Evolutionary conservation across 2,797 vertebrate genomes (phyloP).

Genomic region (Sparus aurata): DNA sequence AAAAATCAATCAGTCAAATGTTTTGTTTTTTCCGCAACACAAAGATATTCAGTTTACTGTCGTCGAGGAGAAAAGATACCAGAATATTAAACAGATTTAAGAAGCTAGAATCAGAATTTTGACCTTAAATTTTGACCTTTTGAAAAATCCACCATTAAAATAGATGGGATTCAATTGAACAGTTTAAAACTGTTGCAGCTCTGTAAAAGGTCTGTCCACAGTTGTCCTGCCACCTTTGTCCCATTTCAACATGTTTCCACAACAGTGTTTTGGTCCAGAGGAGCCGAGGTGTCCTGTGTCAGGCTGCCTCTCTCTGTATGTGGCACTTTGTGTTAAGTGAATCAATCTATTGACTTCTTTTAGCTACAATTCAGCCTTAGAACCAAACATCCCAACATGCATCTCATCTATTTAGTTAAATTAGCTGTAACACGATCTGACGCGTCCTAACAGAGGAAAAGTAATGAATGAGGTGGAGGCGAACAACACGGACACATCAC

Average conservation of each 20-base stretch:
- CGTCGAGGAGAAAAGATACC: too few species aligned
- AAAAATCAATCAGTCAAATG: too few species aligned
- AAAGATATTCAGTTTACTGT: too few species aligned
- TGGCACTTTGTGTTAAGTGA: background rate
- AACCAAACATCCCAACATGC: background rate
- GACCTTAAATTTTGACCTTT: too few species aligned
- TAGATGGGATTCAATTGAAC: too few species aligned
- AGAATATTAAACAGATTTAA: too few species aligned
- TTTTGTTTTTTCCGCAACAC: too few species aligned
- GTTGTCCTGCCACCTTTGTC: too few species aligned
- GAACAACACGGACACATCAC: background rate
- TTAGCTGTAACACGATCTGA: background rate
- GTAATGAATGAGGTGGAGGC: too few species aligned
- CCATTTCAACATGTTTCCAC: background rate
- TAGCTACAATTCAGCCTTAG: background rate
- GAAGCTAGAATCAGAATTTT: too few species aligned
- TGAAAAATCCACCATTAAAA: too few species aligned
- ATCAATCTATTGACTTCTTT: conserved; percentile 35
- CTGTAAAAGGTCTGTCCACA: background rate
- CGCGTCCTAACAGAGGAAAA: background rate
- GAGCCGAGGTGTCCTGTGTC: background rate
- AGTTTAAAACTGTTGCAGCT: too few species aligned
- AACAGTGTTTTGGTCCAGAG: background rate
- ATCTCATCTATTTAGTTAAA: background rate
- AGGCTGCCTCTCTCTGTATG: background rate